Evolutionary conservation across 92 coral and sea anemone genomes (phyloP), one percentile per base, ranked within the genome.

Genomic region (Heliopora coerulea): DNA sequence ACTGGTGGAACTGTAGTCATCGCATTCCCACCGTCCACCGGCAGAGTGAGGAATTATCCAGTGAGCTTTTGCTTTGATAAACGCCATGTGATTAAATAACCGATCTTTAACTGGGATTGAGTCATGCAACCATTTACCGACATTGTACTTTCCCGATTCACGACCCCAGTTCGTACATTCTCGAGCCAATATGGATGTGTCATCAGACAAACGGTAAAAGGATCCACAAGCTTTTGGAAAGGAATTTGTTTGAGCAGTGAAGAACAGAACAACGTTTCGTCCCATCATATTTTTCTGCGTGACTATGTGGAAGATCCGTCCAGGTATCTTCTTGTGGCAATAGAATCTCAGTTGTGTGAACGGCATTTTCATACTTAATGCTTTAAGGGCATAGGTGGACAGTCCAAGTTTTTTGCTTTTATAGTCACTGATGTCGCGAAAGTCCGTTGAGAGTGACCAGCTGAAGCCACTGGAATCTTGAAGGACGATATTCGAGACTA

Each of bases 341-440:
- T 75, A 79, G 79, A 80, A 91, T n/a, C 91, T 78, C 23, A 91
- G 57, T 65, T 91, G 97, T 21, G 80, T 59, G 72, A 89, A 91
- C 1, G 84, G 79, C 52, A 83, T 84, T 56, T 72, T 66, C 21
- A 63, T 68, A 33, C 78, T 66, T 18, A 91, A 67, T 24, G 68
- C 40, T 7, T 28, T 26, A n/a, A 91, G 68, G n/a, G 86, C 86
- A 12, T 69, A 29, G 20, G 78, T 70, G 10, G 81, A 78, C 28
- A 91, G 46, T 20, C 85, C 79, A 17, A 80, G 63, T 26, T 82
- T 54, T 30, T 88, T 87, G 40, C 52, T 66, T 44, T 72, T 79
- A 80, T 89, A 89, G 78, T 89, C 81, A 3, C 41, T 29, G 17
- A 85, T 83, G 33, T 35, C 44, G 18, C 78, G 86, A 68, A 41